Conservation (phyloP, 2,113 vertebrate genomes). For the Guaruba guarouba region DNA sequence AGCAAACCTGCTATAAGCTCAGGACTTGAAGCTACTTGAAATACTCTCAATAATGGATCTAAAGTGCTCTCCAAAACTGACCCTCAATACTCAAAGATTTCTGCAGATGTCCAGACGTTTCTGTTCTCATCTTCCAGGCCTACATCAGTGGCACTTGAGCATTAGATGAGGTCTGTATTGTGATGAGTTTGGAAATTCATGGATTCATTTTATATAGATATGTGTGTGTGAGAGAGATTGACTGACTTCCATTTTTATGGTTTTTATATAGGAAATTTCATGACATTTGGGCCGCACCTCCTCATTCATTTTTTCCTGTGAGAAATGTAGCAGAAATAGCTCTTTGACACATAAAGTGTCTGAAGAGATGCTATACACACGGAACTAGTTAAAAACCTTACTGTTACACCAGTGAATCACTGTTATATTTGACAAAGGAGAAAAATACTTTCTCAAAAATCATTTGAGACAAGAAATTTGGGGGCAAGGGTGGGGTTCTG, state of each 20-base stretch:
- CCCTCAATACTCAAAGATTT: background rate
- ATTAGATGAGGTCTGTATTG: background rate
- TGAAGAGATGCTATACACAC: background rate
- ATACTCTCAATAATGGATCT: background rate
- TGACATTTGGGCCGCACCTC: slow-evolving; percentile 1
- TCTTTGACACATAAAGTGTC: slow-evolving; percentile 22
- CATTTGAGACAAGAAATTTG: slow-evolving; percentile 9
- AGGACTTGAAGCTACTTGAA: background rate
- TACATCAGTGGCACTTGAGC: background rate
- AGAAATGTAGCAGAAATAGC: slow-evolving; percentile 1
- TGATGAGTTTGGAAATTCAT: background rate
- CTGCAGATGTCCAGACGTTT: background rate
- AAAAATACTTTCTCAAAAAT: slow-evolving; percentile 35
- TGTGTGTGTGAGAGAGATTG: background rate
- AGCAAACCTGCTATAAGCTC: background rate
- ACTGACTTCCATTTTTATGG: background rate
- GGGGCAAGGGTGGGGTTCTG: slow-evolving; percentile 14
- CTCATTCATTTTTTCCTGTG: background rate
- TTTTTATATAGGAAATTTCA: background rate
- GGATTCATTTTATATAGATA: background rate
- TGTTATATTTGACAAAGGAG: slow-evolving; percentile 5
- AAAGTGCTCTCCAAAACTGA: background rate
- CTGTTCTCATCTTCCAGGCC: background rate
- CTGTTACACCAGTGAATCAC: slow-evolving; percentile 20
- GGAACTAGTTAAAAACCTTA: slow-evolving; percentile 24